Evolutionary conservation across 37 sponge, comb jelly and placozoan species (phyloP).

Genomic region (Chondrilla cf. caribensis): DNA sequence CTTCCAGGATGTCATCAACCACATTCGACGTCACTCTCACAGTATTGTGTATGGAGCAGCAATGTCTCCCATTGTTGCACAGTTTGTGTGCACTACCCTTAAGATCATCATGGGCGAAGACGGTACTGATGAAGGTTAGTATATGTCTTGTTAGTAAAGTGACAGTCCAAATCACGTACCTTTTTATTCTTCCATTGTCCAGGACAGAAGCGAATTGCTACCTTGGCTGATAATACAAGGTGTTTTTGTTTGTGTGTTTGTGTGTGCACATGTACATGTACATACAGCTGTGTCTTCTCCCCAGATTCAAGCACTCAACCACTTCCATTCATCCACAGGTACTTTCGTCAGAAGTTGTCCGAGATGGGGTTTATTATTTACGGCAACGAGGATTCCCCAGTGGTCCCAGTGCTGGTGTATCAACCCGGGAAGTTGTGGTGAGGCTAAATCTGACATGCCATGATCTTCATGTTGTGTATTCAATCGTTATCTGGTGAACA

Average conservation of each 20-base stretch:
- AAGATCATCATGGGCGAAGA: constrained; percentile 91
- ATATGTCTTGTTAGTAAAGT: not conserved
- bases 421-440: constrained; percentile 41
- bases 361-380: constrained; percentile 90
- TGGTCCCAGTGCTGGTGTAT: constrained; percentile 59
- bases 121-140: constrained; percentile 81
- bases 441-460: no score
- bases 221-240: constrained; percentile 78
- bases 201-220: constrained; percentile 63
- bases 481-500: no score
- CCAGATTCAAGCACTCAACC: no score
- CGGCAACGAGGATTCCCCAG: constrained; percentile 74
- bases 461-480: no score
- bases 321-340: constrained; percentile 38
- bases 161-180: not conserved
- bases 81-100: constrained; percentile 70
- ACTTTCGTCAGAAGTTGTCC: constrained; percentile 74
- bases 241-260: constrained; percentile 26
- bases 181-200: not conserved
- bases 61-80: constrained; percentile 80
- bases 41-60: constrained; percentile 69
- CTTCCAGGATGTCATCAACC: constrained; percentile 84
- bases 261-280: not conserved
- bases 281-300: not conserved
- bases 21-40: constrained; percentile 81